phyloP scores from a whole-genome alignment of 1,140 invertebrate genomes.

The Ruditapes philippinarum region DNA sequence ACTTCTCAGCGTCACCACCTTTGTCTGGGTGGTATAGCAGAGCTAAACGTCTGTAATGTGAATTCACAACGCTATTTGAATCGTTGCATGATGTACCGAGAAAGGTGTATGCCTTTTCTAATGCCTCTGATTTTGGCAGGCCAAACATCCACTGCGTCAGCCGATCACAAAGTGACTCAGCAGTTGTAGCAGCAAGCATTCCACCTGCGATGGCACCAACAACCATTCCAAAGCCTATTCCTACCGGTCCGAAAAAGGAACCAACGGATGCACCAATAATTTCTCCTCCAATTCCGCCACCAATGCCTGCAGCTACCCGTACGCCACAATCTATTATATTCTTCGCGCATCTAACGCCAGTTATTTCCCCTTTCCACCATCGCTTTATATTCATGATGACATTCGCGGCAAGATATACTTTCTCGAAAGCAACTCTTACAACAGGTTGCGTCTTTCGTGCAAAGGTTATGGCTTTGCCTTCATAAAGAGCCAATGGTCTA shows the following conservation, averaged over 20 bases:
- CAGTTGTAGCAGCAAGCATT: neutral
- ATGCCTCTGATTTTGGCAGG: neutral
- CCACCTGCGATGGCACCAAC: neutral
- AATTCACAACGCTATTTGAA: neutral
- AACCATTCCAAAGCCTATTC: neutral
- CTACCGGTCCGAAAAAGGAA: neutral
- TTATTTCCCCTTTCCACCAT: constrained; percentile 3
- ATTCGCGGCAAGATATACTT: neutral
- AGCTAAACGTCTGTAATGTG: neutral
- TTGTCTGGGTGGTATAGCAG: constrained; percentile 7
- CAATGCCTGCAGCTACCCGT: neutral
- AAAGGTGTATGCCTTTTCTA: neutral
- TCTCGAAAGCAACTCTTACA: neutral
- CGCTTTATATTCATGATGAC: neutral
- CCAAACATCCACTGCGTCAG: constrained; percentile 21
- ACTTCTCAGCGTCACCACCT: neutral
- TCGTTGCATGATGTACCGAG: too few species aligned
- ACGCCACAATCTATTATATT: constrained; percentile 16
- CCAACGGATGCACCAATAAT: neutral
- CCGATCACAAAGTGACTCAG: neutral
- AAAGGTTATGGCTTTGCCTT: neutral
- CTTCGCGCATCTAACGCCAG: neutral
- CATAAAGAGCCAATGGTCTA: neutral
- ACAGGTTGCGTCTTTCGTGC: neutral
- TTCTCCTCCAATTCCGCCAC: neutral